These are phyloP conservation scores for Chunga burmeisteri DNA, from an alignment of 2,113 vertebrate genomes.

Conservation along the genomic window DNA sequence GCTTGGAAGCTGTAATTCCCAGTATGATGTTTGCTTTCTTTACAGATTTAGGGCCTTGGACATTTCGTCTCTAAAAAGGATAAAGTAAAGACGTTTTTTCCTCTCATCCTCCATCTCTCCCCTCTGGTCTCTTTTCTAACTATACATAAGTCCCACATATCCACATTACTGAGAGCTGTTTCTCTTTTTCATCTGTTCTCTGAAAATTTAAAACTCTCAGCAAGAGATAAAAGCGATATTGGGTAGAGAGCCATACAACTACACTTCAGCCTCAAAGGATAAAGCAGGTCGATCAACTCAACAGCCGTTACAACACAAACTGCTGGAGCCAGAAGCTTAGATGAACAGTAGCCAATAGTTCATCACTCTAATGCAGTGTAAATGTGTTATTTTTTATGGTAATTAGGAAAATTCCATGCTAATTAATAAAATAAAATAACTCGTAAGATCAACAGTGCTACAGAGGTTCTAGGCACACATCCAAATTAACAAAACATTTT, in stretches of 20 bases:
- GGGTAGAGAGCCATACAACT: background rate
- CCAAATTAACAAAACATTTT: background rate
- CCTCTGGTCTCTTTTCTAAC: background rate
- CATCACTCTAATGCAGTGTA: background rate
- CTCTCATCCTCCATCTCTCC: background rate
- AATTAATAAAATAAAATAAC: background rate
- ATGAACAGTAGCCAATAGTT: background rate
- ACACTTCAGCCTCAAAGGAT: background rate
- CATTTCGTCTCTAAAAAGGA: background rate
- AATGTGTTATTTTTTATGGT: background rate
- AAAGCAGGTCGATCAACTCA: background rate
- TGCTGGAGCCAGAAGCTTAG: background rate
- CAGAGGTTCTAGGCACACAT: background rate
- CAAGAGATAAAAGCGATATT: background rate
- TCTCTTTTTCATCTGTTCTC: background rate
- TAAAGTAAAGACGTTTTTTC: background rate
- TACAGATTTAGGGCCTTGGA: background rate
- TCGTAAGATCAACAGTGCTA: background rate
- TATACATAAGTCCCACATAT: background rate
- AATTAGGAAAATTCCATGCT: constrained; percentile 24
- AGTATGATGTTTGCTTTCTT: background rate
- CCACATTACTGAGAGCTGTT: background rate
- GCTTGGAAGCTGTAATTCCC: background rate
- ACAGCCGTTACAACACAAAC: background rate
- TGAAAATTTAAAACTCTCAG: background rate